Evolutionary conservation across 1,140 invertebrate species (phyloP).

Genomic region (Temnothorax nylanderi): DNA sequence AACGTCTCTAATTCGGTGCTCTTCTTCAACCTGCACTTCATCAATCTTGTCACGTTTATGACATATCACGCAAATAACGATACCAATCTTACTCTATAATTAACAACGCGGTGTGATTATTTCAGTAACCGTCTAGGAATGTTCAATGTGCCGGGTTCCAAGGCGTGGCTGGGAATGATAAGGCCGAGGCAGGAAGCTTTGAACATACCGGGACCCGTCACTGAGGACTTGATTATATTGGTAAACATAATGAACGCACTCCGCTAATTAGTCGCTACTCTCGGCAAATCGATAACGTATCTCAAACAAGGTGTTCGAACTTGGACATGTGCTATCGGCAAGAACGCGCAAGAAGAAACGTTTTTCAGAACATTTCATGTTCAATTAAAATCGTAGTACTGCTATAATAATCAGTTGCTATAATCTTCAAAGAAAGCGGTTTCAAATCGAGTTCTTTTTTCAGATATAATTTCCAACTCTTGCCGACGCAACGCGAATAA

Average conservation of each 20-base stretch:
- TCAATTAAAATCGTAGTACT: background rate
- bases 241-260: constrained; percentile 69
- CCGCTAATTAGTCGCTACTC: constrained; percentile 61
- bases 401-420: background rate
- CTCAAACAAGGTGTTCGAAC: constrained; percentile 58
- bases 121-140: constrained; percentile 79
- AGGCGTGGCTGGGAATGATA: constrained; percentile 81
- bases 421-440: constrained; percentile 6
- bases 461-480: background rate
- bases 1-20: background rate
- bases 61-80: background rate
- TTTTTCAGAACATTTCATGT: background rate
- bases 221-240: constrained; percentile 74
- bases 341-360: constrained; percentile 7
- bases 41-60: background rate
- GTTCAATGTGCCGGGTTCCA: constrained; percentile 79
- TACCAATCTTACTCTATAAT: constrained; percentile 1
- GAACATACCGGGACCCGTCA: constrained; percentile 77
- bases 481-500: background rate
- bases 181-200: constrained; percentile 77
- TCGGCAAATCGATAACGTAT: constrained; percentile 64
- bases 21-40: background rate
- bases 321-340: constrained; percentile 44
- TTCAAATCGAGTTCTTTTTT: background rate
- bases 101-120: constrained; percentile 41